Conservation (phyloP, 2,113 vertebrate genomes). For the Otus sunia region DNA sequence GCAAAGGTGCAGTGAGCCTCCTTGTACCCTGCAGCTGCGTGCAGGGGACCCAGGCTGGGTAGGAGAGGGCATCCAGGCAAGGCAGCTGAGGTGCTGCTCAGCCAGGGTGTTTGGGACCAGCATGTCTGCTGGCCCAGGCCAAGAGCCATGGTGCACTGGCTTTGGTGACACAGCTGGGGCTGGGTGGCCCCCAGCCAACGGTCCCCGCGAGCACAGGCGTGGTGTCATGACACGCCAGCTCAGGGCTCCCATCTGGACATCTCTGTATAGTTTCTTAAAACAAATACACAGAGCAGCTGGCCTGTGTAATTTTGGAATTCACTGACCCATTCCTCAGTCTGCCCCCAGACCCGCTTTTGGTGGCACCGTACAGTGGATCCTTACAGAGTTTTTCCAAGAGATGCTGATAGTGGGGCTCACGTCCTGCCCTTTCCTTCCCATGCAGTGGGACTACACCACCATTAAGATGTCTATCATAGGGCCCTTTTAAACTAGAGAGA, state of each 20-base stretch:
- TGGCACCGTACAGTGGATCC: background rate
- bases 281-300: background rate
- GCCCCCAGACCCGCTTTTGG: background rate
- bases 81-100: background rate
- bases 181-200: background rate
- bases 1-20: background rate
- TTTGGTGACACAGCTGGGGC: background rate
- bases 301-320: background rate
- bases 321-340: background rate
- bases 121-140: fast-evolving
- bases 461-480: background rate
- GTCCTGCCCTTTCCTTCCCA: background rate
- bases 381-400: background rate
- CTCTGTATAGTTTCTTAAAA: background rate
- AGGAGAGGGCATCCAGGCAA: too few relatives aligned
- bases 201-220: background rate
- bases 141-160: background rate
- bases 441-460: background rate
- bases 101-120: background rate
- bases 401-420: background rate
- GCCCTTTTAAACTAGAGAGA: background rate
- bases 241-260: background rate
- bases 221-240: background rate
- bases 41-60: background rate
- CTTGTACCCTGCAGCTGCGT: background rate